These are phyloP conservation scores for Bedellia somnulentella DNA, from an alignment of 2,888 invertebrate species.

Conservation along the genomic window DNA sequence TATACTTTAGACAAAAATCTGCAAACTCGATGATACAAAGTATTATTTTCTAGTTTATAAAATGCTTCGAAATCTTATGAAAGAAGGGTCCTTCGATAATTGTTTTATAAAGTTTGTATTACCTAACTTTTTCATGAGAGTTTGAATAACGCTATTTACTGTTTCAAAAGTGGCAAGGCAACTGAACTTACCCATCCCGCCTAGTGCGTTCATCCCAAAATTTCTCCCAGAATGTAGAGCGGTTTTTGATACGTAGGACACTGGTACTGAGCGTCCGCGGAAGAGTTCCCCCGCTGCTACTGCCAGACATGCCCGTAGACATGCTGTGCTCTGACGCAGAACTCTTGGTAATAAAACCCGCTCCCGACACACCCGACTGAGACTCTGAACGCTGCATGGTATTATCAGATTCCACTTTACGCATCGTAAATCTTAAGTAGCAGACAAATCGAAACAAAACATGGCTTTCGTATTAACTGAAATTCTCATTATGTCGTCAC, in stretches of 20 bases:
- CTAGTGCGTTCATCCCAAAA: constrained; percentile 73
- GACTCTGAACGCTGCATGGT: constrained; percentile 59
- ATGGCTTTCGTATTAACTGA: background rate
- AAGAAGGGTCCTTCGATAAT: no score
- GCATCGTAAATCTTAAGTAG: background rate
- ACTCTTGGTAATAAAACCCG: constrained; percentile 40
- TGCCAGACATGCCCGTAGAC: constrained; percentile 41
- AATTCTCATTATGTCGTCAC: background rate
- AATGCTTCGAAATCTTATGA: no score
- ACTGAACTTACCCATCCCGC: constrained; percentile 74
- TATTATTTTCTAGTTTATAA: no score
- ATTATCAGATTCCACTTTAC: background rate
- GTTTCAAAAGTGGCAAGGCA: no score
- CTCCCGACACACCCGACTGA: constrained; percentile 55
- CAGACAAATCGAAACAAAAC: background rate
- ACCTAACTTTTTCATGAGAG: no score
- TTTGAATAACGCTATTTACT: no score
- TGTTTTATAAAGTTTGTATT: no score
- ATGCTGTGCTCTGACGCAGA: constrained; percentile 54
- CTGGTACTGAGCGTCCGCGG: constrained; percentile 78
- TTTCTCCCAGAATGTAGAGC: constrained; percentile 84
- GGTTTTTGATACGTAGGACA: constrained; percentile 74
- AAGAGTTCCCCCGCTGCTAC: constrained; percentile 52
- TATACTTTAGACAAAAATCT: no score
- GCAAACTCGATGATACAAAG: no score